Evolutionary conservation across 1,140 invertebrate species (phyloP).

Genomic region (Telenomus remus): DNA sequence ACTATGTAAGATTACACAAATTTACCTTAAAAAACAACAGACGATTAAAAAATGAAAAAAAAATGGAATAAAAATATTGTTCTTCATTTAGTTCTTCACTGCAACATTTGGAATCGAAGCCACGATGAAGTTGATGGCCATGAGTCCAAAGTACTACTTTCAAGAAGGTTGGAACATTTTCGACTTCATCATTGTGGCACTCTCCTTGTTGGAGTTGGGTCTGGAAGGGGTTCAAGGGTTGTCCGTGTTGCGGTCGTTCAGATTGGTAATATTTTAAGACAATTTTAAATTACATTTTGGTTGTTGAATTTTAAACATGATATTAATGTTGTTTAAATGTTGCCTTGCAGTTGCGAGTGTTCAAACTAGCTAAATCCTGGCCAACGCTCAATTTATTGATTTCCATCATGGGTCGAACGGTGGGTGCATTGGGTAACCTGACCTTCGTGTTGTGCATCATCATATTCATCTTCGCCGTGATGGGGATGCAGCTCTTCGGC

Average conservation of each 20-base stretch:
- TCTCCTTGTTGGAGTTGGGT: constrained; percentile 94
- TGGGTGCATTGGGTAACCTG: constrained; percentile 97
- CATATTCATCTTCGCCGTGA: constrained; percentile 99
- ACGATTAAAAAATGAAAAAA: no score
- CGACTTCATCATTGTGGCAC: constrained; percentile 97
- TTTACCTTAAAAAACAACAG: no score
- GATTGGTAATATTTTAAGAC: constrained; percentile 92
- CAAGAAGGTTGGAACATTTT: constrained; percentile 99
- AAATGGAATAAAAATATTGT: background rate
- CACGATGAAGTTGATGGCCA: constrained; percentile 95
- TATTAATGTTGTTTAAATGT: constrained; percentile 1
- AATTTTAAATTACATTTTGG: background rate
- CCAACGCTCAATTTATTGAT: constrained; percentile 98
- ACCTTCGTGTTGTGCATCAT: constrained; percentile 98
- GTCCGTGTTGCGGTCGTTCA: constrained; percentile 96
- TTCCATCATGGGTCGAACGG: constrained; percentile 98
- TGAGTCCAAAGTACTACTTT: constrained; percentile 98
- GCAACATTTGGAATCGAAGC: constrained; percentile 98
- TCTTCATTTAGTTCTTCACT: constrained; percentile 94
- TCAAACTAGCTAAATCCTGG: constrained; percentile 99
- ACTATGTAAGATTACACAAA: constrained; percentile 87
- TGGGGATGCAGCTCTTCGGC: constrained; percentile 99
- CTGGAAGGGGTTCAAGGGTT: constrained; percentile 95
- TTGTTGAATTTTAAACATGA: no score
- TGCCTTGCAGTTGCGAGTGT: constrained; percentile 90